phyloP scores from a whole-genome alignment of 1,140 invertebrate genomes.

The Galleria mellonella region DNA sequence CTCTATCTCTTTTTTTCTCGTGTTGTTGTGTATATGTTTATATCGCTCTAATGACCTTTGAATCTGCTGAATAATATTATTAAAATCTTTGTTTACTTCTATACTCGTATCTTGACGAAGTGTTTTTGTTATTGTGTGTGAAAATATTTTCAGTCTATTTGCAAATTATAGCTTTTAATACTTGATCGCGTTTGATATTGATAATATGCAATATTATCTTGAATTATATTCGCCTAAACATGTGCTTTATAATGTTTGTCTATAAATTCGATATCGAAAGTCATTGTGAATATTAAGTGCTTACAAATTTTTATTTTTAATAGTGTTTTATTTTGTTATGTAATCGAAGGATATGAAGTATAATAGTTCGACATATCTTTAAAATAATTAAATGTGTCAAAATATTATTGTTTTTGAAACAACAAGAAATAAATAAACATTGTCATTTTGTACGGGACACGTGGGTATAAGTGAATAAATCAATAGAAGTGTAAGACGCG shows the following conservation, averaged over 20 bases:
- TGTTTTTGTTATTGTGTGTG: constrained; percentile 70
- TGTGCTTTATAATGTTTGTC: constrained; percentile 10
- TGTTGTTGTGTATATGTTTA: constrained; percentile 15
- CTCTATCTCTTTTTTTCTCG: constrained; percentile 31
- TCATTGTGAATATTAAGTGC: constrained; percentile 64
- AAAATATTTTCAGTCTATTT: constrained; percentile 26
- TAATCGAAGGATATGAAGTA: constrained; percentile 37
- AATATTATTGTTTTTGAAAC: constrained; percentile 12
- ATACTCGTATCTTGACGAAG: constrained; percentile 50
- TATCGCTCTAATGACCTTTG: constrained; percentile 65
- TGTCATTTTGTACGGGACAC: constrained; percentile 38
- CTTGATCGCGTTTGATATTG: too few species aligned
- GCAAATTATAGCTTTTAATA: too few species aligned
- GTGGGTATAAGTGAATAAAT: constrained; percentile 63
- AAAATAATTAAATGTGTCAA: constrained; percentile 17
- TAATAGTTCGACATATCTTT: constrained; percentile 14
- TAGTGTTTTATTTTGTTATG: constrained; percentile 51
- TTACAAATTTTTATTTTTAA: constrained; percentile 40
- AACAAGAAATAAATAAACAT: constrained; percentile 55
- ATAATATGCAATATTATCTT: too few species aligned
- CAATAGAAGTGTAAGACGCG: constrained; percentile 64
- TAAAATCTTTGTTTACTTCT: constrained; percentile 72
- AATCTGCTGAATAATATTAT: constrained; percentile 68
- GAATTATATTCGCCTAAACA: constrained; percentile 11
- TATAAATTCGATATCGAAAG: constrained; percentile 54